Evolutionary conservation across 2,888 invertebrate genomes (phyloP).

Genomic region (Calliphora vomitoria): DNA sequence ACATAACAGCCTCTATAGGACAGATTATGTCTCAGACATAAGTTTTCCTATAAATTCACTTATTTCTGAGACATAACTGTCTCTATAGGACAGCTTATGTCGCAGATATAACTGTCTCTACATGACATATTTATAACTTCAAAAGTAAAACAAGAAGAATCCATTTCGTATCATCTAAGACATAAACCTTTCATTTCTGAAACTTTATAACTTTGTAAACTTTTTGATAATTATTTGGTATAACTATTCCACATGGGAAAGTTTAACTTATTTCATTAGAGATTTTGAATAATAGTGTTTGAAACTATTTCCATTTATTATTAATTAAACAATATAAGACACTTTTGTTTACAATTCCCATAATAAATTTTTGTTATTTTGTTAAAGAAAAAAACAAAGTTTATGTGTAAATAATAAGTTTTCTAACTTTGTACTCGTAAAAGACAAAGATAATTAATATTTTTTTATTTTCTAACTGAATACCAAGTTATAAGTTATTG

Average conservation of each 20-base stretch:
- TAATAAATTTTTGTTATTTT: slow-evolving; percentile 21
- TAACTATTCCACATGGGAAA: neutral
- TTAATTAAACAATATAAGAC: neutral
- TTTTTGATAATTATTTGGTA: no score
- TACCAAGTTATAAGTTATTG: slow-evolving; percentile 53
- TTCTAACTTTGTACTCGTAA: slow-evolving; percentile 29
- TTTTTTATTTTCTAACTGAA: slow-evolving; percentile 13
- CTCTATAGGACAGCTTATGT: no score
- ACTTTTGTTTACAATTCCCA: slow-evolving; percentile 13
- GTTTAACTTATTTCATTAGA: neutral
- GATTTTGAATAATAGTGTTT: neutral
- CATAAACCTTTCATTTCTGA: no score
- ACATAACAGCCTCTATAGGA: no score
- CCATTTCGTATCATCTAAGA: no score
- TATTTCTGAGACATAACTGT: no score
- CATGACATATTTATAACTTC: no score
- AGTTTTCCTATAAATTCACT: no score
- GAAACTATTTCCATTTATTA: slow-evolving; percentile 15
- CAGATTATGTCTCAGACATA: no score
- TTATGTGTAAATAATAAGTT: slow-evolving; percentile 23
- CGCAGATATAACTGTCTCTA: no score
- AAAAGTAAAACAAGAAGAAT: no score
- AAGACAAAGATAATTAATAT: slow-evolving; percentile 7
- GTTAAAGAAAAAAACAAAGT: slow-evolving; percentile 33
- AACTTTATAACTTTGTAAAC: no score